Conservation (phyloP, 2,113 vertebrate genomes). For the Maccullochella peelii region DNA sequence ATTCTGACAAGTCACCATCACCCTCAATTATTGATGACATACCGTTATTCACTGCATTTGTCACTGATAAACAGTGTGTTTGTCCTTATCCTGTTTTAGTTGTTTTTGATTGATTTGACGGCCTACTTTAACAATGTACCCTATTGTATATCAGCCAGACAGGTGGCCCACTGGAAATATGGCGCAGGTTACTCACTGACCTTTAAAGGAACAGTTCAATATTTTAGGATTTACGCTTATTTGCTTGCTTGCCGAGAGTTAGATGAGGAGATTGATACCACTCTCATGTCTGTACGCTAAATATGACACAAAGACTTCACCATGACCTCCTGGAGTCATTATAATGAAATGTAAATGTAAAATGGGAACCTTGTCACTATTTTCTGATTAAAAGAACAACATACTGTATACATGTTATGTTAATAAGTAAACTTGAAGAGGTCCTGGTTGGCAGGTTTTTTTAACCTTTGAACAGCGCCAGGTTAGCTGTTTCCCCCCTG, state of each 20-base stretch:
- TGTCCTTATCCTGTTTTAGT: background rate
- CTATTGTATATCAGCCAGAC: background rate
- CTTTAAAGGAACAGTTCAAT: background rate
- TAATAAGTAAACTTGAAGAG: background rate
- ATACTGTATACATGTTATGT: background rate
- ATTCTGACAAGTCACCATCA: background rate
- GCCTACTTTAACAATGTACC: background rate
- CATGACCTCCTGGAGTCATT: background rate
- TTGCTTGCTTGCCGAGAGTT: background rate
- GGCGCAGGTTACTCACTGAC: background rate
- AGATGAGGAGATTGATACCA: background rate
- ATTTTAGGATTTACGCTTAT: background rate
- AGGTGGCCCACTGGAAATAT: background rate
- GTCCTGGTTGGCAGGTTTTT: background rate
- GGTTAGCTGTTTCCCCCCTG: background rate
- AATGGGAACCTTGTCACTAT: background rate
- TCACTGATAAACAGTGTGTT: background rate
- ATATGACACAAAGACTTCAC: background rate
- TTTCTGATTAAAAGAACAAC: background rate
- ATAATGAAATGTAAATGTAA: background rate
- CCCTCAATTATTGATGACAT: background rate
- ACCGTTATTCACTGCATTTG: background rate
- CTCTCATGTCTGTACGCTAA: background rate
- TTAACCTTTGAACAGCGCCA: background rate
- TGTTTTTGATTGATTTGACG: background rate